Base-by-base conservation (phyloP, 1,140 invertebrate species). In the Aphelenchoides fujianensis region DNA sequence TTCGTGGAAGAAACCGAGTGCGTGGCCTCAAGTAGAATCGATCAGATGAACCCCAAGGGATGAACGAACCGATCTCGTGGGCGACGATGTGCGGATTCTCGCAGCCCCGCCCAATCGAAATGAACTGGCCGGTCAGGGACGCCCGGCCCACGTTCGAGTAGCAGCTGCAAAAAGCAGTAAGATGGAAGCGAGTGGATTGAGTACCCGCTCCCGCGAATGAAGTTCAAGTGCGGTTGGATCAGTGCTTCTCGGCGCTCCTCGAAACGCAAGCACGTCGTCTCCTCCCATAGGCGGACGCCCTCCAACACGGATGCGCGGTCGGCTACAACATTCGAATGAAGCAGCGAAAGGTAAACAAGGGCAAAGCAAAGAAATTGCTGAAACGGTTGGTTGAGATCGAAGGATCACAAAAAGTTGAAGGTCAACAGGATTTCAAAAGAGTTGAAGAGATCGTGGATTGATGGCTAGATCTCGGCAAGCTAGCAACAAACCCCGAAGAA, bases 1-100 rank as follows among this genome's bases (percentile, higher is more conserved):
- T 53, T 74, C 73, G 36, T 74, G 73, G 32, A 77, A 77, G 23
- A 66, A 74, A 3, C 73, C 73, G 23, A 74, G 74, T 23, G 73
- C 36, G 35, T 74, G 73, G 19, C 73, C 72, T 74, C 12, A 68
- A 30, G 31, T n/a, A n/a, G n/a, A n/a, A n/a, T n/a, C n/a, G n/a
- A n/a, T n/a, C n/a, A n/a, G n/a, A n/a, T n/a, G n/a, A n/a, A n/a
- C n/a, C n/a, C n/a, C n/a, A 59, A n/a, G n/a, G n/a, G n/a, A n/a
- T n/a, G n/a, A n/a, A 5, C 55, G 5, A 23, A 74, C 72, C 73
- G 23, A 74, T 74, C 72, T 74, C 73, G 62, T 74, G 73, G 28
- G 76, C 34, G 3, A 74, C 73, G 3, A 77, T 72, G 19, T 32
- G 37, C n/a, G 74, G 74, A 69, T 70, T 69, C 34, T 69, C 63